A percentile compares a stretch with the other conserved stretches of the same genome.
Evolutionary conservation across 2,888 invertebrate species (phyloP).

Genomic region (Agrochola macilenta): DNA sequence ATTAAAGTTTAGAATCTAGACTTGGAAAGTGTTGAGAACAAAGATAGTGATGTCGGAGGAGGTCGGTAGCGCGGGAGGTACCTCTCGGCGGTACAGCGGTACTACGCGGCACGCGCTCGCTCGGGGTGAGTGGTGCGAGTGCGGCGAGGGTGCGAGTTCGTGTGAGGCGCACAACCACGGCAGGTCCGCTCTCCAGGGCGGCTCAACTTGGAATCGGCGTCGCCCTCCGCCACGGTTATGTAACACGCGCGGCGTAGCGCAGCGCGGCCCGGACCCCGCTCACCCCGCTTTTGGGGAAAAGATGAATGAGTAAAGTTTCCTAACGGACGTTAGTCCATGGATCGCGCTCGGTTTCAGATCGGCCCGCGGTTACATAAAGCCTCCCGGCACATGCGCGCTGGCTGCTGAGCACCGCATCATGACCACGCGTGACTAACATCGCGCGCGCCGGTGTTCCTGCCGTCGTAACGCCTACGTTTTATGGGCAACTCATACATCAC

Average conservation of each 20-base stretch:
- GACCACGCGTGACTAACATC: constrained; percentile 49
- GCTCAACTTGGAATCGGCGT: constrained; percentile 79
- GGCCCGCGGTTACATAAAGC: constrained; percentile 85
- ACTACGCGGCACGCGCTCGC: constrained; percentile 61
- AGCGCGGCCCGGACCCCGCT: constrained; percentile 81
- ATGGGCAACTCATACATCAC: constrained; percentile 36
- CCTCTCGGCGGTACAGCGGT: constrained; percentile 53
- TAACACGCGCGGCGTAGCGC: constrained; percentile 86
- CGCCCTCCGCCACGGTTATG: constrained; percentile 80
- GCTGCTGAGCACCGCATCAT: constrained; percentile 58
- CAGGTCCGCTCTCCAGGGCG: constrained; percentile 79
- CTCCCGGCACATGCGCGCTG: constrained; percentile 80
- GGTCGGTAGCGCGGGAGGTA: constrained; percentile 62
- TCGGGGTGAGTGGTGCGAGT: constrained; percentile 57
- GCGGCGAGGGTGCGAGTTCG: constrained; percentile 63
- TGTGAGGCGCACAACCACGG: constrained; percentile 61
- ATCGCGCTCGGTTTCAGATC: constrained; percentile 82
- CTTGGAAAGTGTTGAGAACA: constrained; percentile 65
- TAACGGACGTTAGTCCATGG: constrained; percentile 87
- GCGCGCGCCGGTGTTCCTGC: constrained; percentile 71
- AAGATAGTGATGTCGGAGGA: constrained; percentile 62
- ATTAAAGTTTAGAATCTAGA: constrained; percentile 73
- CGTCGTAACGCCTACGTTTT: constrained; percentile 30
- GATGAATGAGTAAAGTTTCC: constrained; percentile 90
- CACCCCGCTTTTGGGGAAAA: constrained; percentile 87